Base-by-base conservation (phyloP, 2,888 invertebrate species). In the Patella ulyssiponensis region DNA sequence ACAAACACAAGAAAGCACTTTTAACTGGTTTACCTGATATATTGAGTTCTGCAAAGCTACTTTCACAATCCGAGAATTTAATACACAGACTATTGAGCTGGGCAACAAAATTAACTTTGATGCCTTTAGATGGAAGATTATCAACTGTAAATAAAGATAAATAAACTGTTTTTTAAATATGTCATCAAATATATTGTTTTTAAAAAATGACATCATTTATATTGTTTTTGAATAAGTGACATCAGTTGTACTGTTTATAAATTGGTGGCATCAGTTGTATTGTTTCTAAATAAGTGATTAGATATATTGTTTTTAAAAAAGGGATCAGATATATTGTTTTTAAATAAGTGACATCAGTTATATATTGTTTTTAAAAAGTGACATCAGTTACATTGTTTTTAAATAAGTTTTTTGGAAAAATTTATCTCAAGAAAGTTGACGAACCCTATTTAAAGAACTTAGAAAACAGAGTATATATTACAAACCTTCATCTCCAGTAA, bases 51-150 rank as follows among this genome's bases (percentile, higher is more conserved):
- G 95, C 92, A 79, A 95, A 93, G 80, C 95, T 94, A 77, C 94
- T 93, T 85, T 96, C 96, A 23, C 94, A 93, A 89, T 95, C 95
- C 84, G 95, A 95, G 44, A 96, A 93, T 79, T 94, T 93, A 17
- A 95, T 87, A 17, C 93, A 93, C 44, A 95, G 90, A 73, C 95
- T 94, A 53, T 94, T 93, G 76, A 94, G 91, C 80, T 95, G 93
- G 56, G 94, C 94, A 0, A 95, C 95, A 86, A 95, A 94, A 81
- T 95, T 95, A 88, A 95, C 94, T 88, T 95, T 95, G 0, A 95
- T 95, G 11, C 95, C 94, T 11, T 95, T 95, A 1, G 95, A 94
- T n/a, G 83, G 81, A 20, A 83, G 70, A 54, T 78, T 74, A 75
- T 83, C 82, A 74, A 81, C 83, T 84, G 75, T 14, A 78, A 74